Evolutionary conservation across 2,797 vertebrate genomes (phyloP).

Genomic region (Novumbra hubbsi): DNA sequence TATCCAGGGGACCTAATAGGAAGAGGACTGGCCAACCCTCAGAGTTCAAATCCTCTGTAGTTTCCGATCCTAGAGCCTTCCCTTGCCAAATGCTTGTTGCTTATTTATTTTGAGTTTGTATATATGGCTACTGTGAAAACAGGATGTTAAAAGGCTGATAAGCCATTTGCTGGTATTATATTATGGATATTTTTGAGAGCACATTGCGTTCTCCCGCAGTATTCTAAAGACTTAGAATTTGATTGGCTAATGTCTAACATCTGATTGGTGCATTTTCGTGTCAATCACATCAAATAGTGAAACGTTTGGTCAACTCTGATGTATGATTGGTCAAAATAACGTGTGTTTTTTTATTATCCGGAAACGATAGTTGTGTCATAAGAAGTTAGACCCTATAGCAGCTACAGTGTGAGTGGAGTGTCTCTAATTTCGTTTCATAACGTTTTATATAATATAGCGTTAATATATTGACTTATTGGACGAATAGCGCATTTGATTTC

Average conservation of each 20-base stretch:
- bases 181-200: neutral
- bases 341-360: conserved; percentile 12
- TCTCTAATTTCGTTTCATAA: neutral
- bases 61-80: too few relatives aligned
- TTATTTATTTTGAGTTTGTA: too few relatives aligned
- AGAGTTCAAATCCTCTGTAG: too few relatives aligned
- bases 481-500: neutral
- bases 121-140: too few relatives aligned
- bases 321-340: conserved; percentile 28
- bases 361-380: conserved; percentile 21
- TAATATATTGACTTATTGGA: neutral
- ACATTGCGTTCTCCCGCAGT: neutral
- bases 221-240: neutral
- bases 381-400: neutral
- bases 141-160: too few relatives aligned
- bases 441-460: neutral
- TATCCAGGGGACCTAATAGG: too few relatives aligned
- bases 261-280: neutral
- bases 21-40: too few relatives aligned
- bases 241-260: neutral
- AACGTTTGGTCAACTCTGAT: neutral
- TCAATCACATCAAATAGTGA: neutral
- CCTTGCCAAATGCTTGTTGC: too few relatives aligned
- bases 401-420: neutral
- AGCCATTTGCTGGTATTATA: neutral